Conservation (phyloP, 1,140 invertebrate species). For the Drosophila varians region DNA sequence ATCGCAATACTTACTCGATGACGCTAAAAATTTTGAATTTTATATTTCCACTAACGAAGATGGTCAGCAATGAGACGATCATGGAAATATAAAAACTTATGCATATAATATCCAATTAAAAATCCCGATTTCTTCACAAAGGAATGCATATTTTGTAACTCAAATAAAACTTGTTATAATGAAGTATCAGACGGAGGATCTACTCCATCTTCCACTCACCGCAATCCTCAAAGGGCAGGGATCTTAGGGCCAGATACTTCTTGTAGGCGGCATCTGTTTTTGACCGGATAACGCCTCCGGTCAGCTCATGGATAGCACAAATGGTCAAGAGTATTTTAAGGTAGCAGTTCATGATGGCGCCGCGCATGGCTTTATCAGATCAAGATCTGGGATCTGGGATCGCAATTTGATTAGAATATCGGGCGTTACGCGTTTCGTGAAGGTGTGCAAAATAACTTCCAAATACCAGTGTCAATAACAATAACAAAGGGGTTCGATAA, state of each 20-base stretch:
- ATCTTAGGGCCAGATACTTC: constrained; percentile 49
- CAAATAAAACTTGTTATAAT: no score
- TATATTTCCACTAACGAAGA: constrained; percentile 12
- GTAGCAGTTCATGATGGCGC: constrained; percentile 54
- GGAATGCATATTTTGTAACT: no score
- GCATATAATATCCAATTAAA: not conserved
- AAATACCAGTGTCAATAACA: constrained; percentile 35
- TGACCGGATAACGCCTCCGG: constrained; percentile 23
- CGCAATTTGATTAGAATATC: constrained; percentile 57
- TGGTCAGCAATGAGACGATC: constrained; percentile 11
- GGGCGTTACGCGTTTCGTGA: constrained; percentile 38
- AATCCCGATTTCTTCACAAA: no score
- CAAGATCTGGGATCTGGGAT: constrained; percentile 33
- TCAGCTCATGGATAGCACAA: constrained; percentile 35
- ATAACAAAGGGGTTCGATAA: constrained; percentile 57
- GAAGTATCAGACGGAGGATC: no score
- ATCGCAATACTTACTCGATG: constrained; percentile 34
- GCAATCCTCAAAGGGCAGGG: constrained; percentile 69
- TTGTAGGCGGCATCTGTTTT: constrained; percentile 56
- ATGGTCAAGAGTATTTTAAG: constrained; percentile 58
- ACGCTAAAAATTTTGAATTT: constrained; percentile 20
- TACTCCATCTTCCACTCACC: constrained; percentile 45
- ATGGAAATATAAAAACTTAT: constrained; percentile 31
- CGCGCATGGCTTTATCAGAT: constrained; percentile 63
- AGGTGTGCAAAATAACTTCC: constrained; percentile 24